A percentile compares a stretch with the other conserved stretches of the same genome.
Conservation (phyloP, 2,797 vertebrate genomes). For the Morelia viridis region DNA sequence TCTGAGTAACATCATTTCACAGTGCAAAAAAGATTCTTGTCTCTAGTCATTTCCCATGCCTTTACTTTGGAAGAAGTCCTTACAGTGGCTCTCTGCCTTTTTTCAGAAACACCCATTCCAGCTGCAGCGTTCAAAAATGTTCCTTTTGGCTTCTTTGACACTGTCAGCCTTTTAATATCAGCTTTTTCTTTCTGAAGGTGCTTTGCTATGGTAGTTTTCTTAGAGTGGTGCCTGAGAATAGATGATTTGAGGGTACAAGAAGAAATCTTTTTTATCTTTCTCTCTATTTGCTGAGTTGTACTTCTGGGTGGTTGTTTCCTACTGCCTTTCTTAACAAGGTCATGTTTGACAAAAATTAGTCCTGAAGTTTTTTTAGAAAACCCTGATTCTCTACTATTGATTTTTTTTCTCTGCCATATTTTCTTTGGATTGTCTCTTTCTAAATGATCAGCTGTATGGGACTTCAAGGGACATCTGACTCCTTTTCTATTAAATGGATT, state of each 20-base stretch:
- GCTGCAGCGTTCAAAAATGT: slow-evolving; percentile 47
- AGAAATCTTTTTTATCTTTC: slow-evolving; percentile 59
- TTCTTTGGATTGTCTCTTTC: slow-evolving; percentile 62
- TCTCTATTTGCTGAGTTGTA: slow-evolving; percentile 64
- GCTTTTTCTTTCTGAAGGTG: slow-evolving; percentile 63
- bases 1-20: slow-evolving; percentile 45
- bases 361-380: slow-evolving; percentile 53
- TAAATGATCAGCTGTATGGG: slow-evolving; percentile 41
- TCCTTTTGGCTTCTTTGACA: slow-evolving; percentile 51
- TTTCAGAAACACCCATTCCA: slow-evolving; percentile 46
- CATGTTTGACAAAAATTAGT: slow-evolving; percentile 47
- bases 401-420: slow-evolving; percentile 60
- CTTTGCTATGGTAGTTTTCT: slow-evolving; percentile 57
- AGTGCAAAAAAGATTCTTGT: slow-evolving; percentile 29
- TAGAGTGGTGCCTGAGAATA: slow-evolving; percentile 55
- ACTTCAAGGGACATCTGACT: slow-evolving; percentile 52
- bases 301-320: slow-evolving; percentile 58
- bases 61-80: slow-evolving; percentile 43
- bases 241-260: slow-evolving; percentile 58
- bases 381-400: slow-evolving; percentile 45
- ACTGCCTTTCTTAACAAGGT: slow-evolving; percentile 46
- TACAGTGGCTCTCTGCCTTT: slow-evolving; percentile 32
- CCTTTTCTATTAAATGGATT: slow-evolving; percentile 51
- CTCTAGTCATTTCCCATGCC: slow-evolving; percentile 44
- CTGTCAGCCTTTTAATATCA: slow-evolving; percentile 56